These are phyloP conservation scores for Spilosoma lubricipeda DNA, from an alignment of 2,888 invertebrate species.

Conservation along the genomic window DNA sequence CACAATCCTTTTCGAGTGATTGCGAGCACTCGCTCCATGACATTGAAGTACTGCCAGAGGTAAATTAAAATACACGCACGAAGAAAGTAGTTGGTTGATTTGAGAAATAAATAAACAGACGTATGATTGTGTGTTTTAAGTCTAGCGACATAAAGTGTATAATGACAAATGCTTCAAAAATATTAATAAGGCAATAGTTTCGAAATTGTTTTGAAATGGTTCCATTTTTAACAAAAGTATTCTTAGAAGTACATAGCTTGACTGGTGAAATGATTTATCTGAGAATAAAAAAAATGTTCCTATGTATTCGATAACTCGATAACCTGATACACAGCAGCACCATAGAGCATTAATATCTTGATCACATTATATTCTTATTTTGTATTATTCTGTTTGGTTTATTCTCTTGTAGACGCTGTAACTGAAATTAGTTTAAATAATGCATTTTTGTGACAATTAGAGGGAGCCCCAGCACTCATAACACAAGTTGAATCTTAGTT, in stretches of 20 bases:
- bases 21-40: slow-evolving; percentile 46
- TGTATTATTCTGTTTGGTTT: too few species aligned
- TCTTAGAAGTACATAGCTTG: background rate
- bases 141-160: background rate
- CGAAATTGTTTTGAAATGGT: background rate
- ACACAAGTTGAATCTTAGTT: too few species aligned
- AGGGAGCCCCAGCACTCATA: too few species aligned
- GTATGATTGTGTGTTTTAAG: background rate
- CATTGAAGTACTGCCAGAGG: slow-evolving; percentile 50
- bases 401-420: too few species aligned
- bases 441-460: too few species aligned
- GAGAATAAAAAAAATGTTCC: background rate
- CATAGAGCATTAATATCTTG: too few species aligned
- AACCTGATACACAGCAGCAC: too few species aligned
- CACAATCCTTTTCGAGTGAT: slow-evolving; percentile 61
- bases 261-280: background rate
- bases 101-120: slow-evolving; percentile 4
- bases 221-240: background rate
- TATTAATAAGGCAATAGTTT: too few species aligned
- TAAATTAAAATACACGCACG: slow-evolving; percentile 43
- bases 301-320: background rate
- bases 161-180: background rate
- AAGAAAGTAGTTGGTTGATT: slow-evolving; percentile 27
- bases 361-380: too few species aligned
- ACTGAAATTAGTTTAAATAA: too few species aligned